Evolutionary conservation across 2,113 vertebrate species (phyloP).

Genomic region (Motacilla tschutschensis): DNA sequence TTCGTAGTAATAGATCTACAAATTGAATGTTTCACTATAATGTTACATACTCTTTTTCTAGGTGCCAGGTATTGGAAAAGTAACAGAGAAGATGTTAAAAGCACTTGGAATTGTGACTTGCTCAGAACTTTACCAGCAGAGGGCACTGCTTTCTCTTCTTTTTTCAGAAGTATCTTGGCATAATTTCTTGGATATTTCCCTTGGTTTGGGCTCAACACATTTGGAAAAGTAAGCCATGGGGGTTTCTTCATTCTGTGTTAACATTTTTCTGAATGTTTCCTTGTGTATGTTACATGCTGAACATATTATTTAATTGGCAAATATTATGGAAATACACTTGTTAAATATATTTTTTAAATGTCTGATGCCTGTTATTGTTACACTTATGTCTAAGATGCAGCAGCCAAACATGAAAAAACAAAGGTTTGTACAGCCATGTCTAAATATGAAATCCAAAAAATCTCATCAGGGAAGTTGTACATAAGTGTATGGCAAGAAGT

Average conservation of each 20-base stretch:
- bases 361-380: background rate
- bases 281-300: background rate
- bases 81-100: conserved; percentile 95
- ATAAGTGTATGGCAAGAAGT: background rate
- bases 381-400: background rate
- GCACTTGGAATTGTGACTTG: conserved; percentile 87
- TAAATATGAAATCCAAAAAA: background rate
- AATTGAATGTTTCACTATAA: background rate
- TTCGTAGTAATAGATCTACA: background rate
- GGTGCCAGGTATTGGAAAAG: conserved; percentile 94
- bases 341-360: background rate
- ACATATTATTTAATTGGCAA: background rate
- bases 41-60: conserved; percentile 44
- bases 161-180: conserved; percentile 91
- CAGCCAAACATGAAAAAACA: background rate
- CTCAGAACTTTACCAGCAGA: conserved; percentile 87
- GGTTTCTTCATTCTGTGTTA: background rate
- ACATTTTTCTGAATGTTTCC: background rate
- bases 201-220: conserved; percentile 87
- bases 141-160: conserved; percentile 86
- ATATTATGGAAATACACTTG: background rate
- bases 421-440: background rate
- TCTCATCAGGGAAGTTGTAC: background rate
- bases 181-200: conserved; percentile 87
- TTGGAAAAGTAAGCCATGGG: conserved; percentile 79